Base-by-base conservation (phyloP, 2,113 vertebrate genomes). In the Callipepla squamata region DNA sequence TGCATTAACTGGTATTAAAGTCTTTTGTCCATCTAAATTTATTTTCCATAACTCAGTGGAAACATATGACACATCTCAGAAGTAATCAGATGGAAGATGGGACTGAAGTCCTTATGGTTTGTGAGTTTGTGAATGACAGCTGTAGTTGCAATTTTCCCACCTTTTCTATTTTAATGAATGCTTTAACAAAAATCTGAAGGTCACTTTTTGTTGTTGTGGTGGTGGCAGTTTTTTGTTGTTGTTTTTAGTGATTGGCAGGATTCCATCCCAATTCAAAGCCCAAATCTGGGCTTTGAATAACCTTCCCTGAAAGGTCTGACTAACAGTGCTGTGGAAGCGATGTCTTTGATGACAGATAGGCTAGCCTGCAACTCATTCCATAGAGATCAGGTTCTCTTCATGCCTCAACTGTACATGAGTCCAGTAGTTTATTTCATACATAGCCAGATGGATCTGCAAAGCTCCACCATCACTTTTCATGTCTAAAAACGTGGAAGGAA, bases 1-100 rank as follows among this genome's bases (percentile, higher is more conserved):
- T 89, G 14, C 34, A 44, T 51, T 55, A n/a, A 75, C 45, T 81
- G 16, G 44, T 91, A 87, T 89, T 59, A 11, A 65, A 70, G n/a
- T 50, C 28, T 74, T 86, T 89, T 81, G 26, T 78, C 11, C 32
- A 8, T 1, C 53, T 80, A 48, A 47, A 73, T 45, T 32, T 87
- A 11, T 42, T 11, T 45, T 14, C 44, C 21, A 5, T 58, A 21
- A 36, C 5, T 79, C 36, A 3, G 17, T 32, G 28, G 62, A 83
- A 76, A 23, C 8, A 12, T 6, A 40, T 1, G 1, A 32, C 5
- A 1, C 21, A 9, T 69, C 53, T 87, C 19, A 67, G 23, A 76
- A 92, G 23, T 14, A 61, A 91, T 74, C 53, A 57, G 53, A 87
- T 67, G 23, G 45, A 58, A 70, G 7, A 44, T 34, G 25, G 10